Evolutionary conservation across 2,888 invertebrate species (phyloP), one percentile per base, ranked within the genome.

Genomic region (Ischnura elegans): DNA sequence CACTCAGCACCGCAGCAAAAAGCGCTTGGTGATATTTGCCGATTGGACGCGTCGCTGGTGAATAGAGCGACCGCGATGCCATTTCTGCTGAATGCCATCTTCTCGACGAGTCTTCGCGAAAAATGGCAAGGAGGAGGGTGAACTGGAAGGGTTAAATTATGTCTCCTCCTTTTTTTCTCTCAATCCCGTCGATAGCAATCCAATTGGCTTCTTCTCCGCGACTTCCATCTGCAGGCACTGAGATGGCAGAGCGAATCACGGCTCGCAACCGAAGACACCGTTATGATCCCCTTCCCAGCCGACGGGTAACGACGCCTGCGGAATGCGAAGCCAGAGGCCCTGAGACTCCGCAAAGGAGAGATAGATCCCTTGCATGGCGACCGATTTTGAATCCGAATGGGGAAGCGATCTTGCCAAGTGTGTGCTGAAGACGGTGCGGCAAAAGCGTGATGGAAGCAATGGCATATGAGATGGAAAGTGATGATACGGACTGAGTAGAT

Each of bases 251-350:
- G 76, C 29, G 76, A 76, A 76, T 76, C 76, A 76, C 76, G 76
- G 76, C 42, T 87, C 55, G 21, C 42, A 61, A 45, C 36, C 42
- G 29, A 42, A 90, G 51, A 55, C 36, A 61, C 90, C 90, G 90
- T 90, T 90, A 90, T 61, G 36, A 90, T 51, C 25, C 61, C 51
- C 90, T 21, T 51, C 55, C 61, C 87, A 19, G 90, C 42, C 36
- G 61, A 61, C 42, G 29, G 42, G 25, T 61, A 61, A 61, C 55
- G 90, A 90, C 43, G 46, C 25, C 36, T 90, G 3, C 5, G 90
- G 90, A 90, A 90, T 90, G 45, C 90, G 61, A 90, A 19, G 90
- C 43, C 90, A 51, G 90, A 25, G 45, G 8, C 19, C n/a, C n/a
- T n/a, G n/a, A n/a, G 47, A 19, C 51, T 6, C 51, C 25, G 25